Evolutionary conservation across 2,797 vertebrate species (phyloP).

Genomic region (Sebastes steindachneri): DNA sequence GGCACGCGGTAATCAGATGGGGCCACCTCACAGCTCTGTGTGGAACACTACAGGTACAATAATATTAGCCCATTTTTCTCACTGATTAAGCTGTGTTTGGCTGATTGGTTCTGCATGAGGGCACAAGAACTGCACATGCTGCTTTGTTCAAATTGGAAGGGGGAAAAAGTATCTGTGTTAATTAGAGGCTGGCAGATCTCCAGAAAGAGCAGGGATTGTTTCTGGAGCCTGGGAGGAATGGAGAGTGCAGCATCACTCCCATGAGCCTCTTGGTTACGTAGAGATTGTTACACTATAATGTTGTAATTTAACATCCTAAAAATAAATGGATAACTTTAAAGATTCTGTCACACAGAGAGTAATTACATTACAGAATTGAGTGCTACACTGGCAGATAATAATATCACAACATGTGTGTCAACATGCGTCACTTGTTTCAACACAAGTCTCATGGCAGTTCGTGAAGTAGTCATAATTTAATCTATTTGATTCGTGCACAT

Average conservation of each 20-base stretch:
- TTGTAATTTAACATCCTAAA: background rate
- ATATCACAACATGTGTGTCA: background rate
- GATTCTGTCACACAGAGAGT: background rate
- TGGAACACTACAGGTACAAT: conserved; percentile 21
- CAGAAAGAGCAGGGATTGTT: conserved; percentile 13
- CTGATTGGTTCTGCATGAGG: conserved; percentile 51
- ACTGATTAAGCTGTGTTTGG: conserved; percentile 45
- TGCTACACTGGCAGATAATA: background rate
- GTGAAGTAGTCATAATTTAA: no score
- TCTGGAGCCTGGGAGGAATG: background rate
- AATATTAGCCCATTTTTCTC: conserved; percentile 30
- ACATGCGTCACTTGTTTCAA: background rate
- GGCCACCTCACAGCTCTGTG: background rate
- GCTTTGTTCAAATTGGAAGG: conserved; percentile 19
- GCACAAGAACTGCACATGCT: conserved; percentile 23
- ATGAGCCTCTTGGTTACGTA: background rate
- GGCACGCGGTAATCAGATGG: conserved; percentile 20
- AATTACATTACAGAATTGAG: background rate
- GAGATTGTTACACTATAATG: background rate
- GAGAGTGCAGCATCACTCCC: background rate
- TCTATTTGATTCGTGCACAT: no score
- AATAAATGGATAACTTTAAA: background rate
- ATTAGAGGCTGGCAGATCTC: conserved; percentile 44
- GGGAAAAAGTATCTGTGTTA: conserved; percentile 21
- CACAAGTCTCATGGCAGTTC: background rate